These are phyloP conservation scores for Aramus guarauna DNA, from an alignment of 2,113 vertebrate genomes.

Conservation along the genomic window DNA sequence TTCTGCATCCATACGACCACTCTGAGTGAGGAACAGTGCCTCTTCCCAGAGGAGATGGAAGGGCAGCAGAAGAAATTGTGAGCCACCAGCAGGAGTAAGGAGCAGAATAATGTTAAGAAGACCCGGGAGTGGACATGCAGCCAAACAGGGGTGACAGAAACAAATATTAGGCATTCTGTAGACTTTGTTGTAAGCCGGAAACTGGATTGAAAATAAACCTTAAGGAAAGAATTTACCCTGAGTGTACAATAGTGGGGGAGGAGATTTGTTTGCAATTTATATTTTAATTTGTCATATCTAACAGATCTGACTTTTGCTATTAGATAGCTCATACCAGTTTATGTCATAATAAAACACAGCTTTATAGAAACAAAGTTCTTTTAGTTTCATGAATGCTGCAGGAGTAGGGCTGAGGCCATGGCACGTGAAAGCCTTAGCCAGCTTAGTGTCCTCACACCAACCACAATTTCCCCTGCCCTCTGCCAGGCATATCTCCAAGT, in stretches of 20 bases:
- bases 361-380: not conserved
- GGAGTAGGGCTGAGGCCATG: not conserved
- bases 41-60: not conserved
- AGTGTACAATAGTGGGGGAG: accelerated
- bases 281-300: not conserved
- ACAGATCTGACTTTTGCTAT: not conserved
- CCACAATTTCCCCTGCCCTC: not conserved
- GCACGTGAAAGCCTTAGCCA: not conserved
- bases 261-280: not conserved
- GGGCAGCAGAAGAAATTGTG: not conserved
- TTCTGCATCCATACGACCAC: not conserved
- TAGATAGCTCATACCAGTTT: not conserved
- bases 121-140: accelerated
- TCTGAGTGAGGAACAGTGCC: no score
- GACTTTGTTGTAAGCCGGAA: not conserved
- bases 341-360: not conserved
- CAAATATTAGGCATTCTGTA: not conserved
- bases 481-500: not conserved
- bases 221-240: not conserved
- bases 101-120: not conserved
- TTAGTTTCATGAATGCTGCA: not conserved
- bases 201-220: not conserved
- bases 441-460: not conserved
- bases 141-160: not conserved
- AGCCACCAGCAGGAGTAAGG: not conserved